phyloP scores from a whole-genome alignment of 2,888 invertebrate species.

The Tethea ocularis region DNA sequence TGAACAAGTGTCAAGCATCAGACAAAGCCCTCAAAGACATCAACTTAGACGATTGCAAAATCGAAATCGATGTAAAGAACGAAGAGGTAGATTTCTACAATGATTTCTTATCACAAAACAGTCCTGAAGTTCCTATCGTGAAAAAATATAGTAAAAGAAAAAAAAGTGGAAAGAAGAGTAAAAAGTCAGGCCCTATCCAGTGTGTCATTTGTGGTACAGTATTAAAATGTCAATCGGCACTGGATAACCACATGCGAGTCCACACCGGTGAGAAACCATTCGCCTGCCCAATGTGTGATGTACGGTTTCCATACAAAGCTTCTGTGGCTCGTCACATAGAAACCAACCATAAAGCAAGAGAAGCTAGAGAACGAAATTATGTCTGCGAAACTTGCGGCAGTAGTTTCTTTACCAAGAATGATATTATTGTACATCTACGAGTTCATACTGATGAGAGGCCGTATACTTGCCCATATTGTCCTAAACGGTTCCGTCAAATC shows the following conservation, averaged over 20 bases:
- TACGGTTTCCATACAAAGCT: conserved; percentile 61
- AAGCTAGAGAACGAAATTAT: conserved; percentile 52
- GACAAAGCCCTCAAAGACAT: conserved; percentile 60
- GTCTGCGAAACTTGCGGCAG: conserved; percentile 75
- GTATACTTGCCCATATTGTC: conserved; percentile 64
- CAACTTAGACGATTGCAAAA: conserved; percentile 31
- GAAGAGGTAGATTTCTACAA: conserved; percentile 26
- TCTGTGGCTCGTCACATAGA: conserved; percentile 62
- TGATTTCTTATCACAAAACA: conserved; percentile 15
- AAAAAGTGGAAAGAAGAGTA: conserved; percentile 39
- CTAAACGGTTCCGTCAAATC: conserved; percentile 62
- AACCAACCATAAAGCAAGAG: conserved; percentile 48
- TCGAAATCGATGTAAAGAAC: conserved; percentile 38
- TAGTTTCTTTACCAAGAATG: conserved; percentile 66
- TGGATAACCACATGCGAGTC: conserved; percentile 67
- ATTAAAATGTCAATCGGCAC: conserved; percentile 58
- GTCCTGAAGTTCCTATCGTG: conserved; percentile 16
- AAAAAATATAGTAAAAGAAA: conserved; percentile 29
- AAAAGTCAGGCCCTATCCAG: conserved; percentile 52
- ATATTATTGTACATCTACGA: conserved; percentile 69
- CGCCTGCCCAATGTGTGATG: conserved; percentile 54
- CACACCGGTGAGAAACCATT: conserved; percentile 76
- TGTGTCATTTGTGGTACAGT: conserved; percentile 66
- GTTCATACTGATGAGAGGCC: conserved; percentile 72
- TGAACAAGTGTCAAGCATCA: conserved; percentile 64